phyloP scores from a whole-genome alignment of 2,113 vertebrate genomes.

The Coptodon bakossiorum region DNA sequence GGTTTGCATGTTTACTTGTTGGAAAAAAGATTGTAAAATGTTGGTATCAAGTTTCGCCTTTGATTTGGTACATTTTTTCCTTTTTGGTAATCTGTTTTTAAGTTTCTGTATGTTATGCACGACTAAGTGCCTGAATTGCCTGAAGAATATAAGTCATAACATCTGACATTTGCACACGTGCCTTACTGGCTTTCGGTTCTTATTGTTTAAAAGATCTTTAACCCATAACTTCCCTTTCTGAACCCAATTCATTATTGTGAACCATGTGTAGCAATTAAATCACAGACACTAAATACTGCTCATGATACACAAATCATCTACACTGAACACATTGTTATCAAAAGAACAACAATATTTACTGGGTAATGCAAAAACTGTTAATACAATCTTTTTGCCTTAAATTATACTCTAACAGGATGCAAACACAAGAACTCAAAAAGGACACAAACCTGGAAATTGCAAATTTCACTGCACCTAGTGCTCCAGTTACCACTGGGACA shows the following conservation, averaged over 20 bases:
- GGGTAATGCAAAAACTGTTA: not conserved
- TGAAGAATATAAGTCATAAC: not conserved
- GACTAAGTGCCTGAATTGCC: not conserved
- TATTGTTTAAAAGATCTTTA: not conserved
- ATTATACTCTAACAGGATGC: not conserved
- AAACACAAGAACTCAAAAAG: not conserved
- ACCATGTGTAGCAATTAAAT: not conserved
- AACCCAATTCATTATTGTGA: not conserved
- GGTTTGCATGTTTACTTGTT: not conserved
- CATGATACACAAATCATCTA: not conserved
- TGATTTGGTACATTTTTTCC: not conserved
- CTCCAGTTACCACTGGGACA: no score
- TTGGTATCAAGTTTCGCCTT: not conserved
- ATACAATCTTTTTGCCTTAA: not conserved
- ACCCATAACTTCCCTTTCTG: not conserved
- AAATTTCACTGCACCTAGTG: no score
- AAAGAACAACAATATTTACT: not conserved
- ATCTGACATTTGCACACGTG: not conserved
- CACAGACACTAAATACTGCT: not conserved
- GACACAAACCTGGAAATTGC: not conserved
- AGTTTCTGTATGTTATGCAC: not conserved
- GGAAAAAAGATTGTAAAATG: not conserved
- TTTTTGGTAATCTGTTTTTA: not conserved
- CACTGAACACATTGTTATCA: not conserved
- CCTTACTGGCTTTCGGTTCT: accelerated